Percentiles rank a stretch among this genome's conserved stretches.
Conservation (phyloP, 2,888 invertebrate species). For the Aspidapion aeneum region DNA sequence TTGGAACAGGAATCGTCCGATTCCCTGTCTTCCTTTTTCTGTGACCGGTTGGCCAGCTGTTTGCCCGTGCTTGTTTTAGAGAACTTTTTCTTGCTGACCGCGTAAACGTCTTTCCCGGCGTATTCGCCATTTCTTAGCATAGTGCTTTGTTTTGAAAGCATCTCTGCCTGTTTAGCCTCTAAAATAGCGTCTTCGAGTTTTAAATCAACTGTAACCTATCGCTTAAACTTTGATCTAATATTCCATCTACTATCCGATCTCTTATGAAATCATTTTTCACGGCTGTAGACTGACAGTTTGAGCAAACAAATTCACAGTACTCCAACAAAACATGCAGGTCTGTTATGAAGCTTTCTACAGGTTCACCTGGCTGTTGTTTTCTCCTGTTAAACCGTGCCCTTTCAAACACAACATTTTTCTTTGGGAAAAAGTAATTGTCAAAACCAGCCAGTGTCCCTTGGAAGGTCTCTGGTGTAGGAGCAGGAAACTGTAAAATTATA, state of each 20-base stretch:
- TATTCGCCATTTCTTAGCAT: too few relatives aligned
- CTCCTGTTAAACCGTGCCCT: neutral
- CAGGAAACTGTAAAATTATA: too few relatives aligned
- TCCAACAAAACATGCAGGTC: slow-evolving; percentile 1
- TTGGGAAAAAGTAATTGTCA: too few relatives aligned
- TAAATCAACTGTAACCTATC: slow-evolving; percentile 4
- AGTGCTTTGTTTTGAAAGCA: slow-evolving; percentile 1
- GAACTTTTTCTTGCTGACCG: too few relatives aligned
- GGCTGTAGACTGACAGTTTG: neutral
- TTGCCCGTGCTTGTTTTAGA: too few relatives aligned
- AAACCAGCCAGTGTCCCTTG: too few relatives aligned
- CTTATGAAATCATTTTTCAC: slow-evolving; percentile 1
- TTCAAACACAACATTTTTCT: slow-evolving; percentile 2
- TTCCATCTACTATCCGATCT: neutral
- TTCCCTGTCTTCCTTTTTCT: neutral
- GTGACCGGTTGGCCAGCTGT: neutral
- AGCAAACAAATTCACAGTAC: slow-evolving; percentile 1
- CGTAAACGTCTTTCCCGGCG: too few relatives aligned
- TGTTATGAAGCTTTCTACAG: neutral
- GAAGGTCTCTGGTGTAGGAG: too few relatives aligned
- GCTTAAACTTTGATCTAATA: slow-evolving; percentile 1
- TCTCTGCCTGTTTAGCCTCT: neutral
- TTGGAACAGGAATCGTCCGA: neutral
- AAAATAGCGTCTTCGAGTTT: neutral
- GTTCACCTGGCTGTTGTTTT: neutral